A percentile compares a stretch with the other conserved stretches of the same genome.
Conservation (phyloP, 2,888 invertebrate species). For the Bruchidius siliquastri region DNA sequence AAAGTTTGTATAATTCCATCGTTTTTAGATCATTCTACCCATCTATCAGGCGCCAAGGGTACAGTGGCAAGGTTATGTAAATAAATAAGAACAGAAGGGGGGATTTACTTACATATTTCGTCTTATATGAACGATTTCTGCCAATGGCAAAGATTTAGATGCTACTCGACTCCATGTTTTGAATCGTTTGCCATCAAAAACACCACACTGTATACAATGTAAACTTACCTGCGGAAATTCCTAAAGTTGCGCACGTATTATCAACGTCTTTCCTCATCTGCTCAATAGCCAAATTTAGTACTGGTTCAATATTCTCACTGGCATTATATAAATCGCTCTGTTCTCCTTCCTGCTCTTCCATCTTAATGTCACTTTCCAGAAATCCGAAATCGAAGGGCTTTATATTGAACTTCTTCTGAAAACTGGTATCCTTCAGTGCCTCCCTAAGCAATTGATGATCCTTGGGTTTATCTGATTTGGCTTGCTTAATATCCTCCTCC, state of each 20-base stretch:
- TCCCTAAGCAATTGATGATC: slow-evolving; percentile 76
- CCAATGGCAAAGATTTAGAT: no score
- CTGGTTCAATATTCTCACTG: slow-evolving; percentile 75
- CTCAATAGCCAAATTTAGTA: slow-evolving; percentile 79
- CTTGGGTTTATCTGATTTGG: slow-evolving; percentile 45
- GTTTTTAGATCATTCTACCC: not conserved
- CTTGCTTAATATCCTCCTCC: slow-evolving; percentile 31
- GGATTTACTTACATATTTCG: no score
- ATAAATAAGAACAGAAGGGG: no score
- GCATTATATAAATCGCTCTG: slow-evolving; percentile 49
- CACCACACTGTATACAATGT: no score
- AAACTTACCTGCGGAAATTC: slow-evolving; percentile 75
- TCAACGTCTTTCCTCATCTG: slow-evolving; percentile 82
- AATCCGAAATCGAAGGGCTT: slow-evolving; percentile 68
- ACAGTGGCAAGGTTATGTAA: no score
- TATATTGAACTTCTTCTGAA: slow-evolving; percentile 78
- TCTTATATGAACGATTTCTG: no score
- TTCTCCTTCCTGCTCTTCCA: slow-evolving; percentile 59
- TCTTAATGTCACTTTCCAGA: slow-evolving; percentile 54
- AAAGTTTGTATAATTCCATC: not conserved
- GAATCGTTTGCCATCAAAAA: no score
- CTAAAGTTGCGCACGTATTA: slow-evolving; percentile 76
- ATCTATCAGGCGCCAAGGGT: no score
- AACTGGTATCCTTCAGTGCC: slow-evolving; percentile 77
- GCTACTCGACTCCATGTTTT: no score